phyloP scores from a whole-genome alignment of 1,140 invertebrate genomes.

The Ruditapes philippinarum region DNA sequence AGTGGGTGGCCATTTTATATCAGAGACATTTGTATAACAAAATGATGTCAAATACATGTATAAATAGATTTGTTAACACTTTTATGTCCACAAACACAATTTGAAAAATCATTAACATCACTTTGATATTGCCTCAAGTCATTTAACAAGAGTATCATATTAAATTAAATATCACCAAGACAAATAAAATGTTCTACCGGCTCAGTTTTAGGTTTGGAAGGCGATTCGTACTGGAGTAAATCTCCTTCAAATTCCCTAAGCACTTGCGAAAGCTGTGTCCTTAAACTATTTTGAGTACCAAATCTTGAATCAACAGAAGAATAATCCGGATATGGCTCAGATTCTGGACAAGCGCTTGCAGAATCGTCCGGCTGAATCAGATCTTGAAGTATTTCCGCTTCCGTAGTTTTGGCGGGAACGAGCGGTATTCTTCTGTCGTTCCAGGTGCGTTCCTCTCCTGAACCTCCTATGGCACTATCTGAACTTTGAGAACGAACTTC shows the following conservation, averaged over 20 bases:
- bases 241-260: constrained; percentile 57
- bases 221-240: constrained; percentile 25
- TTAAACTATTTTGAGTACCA: constrained; percentile 46
- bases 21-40: no score
- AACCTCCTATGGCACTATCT: constrained; percentile 64
- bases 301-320: not conserved
- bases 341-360: constrained; percentile 5
- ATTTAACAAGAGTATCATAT: no score
- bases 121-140: no score
- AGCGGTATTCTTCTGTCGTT: constrained; percentile 35
- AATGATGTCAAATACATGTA: no score
- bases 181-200: constrained; percentile 28
- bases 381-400: constrained; percentile 51
- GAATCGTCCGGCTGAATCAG: constrained; percentile 59
- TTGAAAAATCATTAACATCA: no score
- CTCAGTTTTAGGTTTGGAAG: not conserved
- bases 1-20: no score
- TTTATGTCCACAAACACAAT: no score
- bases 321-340: constrained; percentile 53
- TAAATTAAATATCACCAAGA: constrained; percentile 26
- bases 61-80: no score
- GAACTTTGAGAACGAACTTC: constrained; percentile 54
- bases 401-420: not conserved
- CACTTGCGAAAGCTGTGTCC: constrained; percentile 43
- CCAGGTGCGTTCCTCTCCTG: constrained; percentile 56